These are phyloP conservation scores for Xenopus borealis DNA, from an alignment of 2,113 vertebrate species.

Conservation along the genomic window DNA sequence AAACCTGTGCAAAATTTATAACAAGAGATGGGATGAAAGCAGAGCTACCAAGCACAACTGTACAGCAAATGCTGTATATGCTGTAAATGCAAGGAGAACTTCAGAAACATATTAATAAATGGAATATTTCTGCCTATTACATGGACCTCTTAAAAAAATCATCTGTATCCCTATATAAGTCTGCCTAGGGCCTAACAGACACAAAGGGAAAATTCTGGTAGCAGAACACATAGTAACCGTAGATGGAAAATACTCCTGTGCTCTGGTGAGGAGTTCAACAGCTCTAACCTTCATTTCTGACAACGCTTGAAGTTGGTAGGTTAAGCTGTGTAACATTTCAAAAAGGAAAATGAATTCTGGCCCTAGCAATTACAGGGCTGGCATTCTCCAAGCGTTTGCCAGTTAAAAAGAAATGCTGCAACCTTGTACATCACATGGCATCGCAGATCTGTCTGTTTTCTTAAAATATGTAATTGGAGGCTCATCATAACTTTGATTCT, in stretches of 20 bases:
- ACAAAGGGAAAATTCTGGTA: background rate
- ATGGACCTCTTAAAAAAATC: no score
- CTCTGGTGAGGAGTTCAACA: background rate
- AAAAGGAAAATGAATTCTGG: background rate
- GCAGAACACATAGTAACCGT: background rate
- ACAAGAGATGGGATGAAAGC: no score
- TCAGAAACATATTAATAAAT: no score
- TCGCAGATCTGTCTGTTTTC: background rate
- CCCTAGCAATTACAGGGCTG: background rate
- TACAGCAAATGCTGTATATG: no score
- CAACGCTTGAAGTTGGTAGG: background rate
- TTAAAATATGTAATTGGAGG: background rate
- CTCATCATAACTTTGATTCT: background rate
- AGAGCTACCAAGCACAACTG: no score
- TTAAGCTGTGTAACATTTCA: background rate
- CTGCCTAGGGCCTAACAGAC: no score
- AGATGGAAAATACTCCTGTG: background rate
- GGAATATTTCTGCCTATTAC: no score
- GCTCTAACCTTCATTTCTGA: background rate
- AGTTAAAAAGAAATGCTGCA: background rate
- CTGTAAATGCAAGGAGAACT: no score
- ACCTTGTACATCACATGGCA: background rate
- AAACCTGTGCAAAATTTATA: no score
- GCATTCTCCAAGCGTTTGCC: background rate
- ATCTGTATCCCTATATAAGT: no score